Base-by-base conservation (phyloP, 1,140 invertebrate species). In the Thaumatotibia leucotreta region DNA sequence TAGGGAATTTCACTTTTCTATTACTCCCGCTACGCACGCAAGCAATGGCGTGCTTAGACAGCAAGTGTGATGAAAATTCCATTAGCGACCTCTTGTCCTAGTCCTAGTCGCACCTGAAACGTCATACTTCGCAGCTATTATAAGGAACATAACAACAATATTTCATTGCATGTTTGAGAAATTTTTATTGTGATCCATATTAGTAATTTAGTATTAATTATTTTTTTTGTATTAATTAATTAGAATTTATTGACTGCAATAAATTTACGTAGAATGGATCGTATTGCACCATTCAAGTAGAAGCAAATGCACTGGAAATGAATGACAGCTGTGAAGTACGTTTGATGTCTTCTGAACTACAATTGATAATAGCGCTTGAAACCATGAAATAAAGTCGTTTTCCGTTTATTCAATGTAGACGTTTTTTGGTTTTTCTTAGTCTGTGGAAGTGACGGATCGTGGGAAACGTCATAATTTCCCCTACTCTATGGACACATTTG, bases 401-500 rank as follows among this genome's bases (percentile, higher is more conserved):
- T 58, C 24, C 1, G 22, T 27, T 27, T 24, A 1, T 24, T 27
- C 9, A 5, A 24, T 9, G 24, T 10, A 24, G 9, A 3, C 2
- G 11, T 31, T 8, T n/a, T 6, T 31, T 58, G n/a, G 24, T 14
- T 1, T 23, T 27, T 58, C 10, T 58, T 58, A 27, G 11, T 58
- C 52, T 58, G 52, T 58, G 52, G 52, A 29, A 58, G 52, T n/a
- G 50, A 54, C 50, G 20, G 52, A 58, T 58, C 29, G 24, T 58
- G 23, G 24, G 20, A 58, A 58, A 58, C 52, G 52, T 58, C 52
- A 58, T 31, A 58, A 29, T 58, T 58, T 58, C 52, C 52, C 52
- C 4, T 58, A 58, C 52, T 58, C 52, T 58, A 58, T 58, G 52
- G 52, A 29, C 52, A 58, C 52, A 58, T 58, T 58, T 58, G 52